phyloP scores from a whole-genome alignment of 1,140 invertebrate genomes.

The Pentalonia nigronervosa region DNA sequence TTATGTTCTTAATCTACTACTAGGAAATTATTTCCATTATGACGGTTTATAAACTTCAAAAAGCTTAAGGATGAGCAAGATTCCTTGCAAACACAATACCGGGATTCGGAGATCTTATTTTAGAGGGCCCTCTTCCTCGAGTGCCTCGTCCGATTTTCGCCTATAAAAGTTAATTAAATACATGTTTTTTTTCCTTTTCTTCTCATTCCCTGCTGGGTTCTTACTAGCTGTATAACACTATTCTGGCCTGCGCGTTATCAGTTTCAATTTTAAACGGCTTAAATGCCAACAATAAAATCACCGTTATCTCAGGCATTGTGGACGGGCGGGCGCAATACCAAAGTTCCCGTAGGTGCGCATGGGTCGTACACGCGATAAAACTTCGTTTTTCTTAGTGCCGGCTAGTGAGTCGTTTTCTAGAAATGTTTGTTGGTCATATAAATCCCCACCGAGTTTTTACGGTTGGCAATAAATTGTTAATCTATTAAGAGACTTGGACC shows the following conservation, averaged over 20 bases:
- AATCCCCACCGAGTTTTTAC: neutral
- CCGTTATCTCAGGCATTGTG: conserved; percentile 29
- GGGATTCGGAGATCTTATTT: conserved; percentile 10
- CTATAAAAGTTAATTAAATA: conserved; percentile 53
- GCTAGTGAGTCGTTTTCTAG: neutral
- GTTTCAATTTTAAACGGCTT: conserved; percentile 55
- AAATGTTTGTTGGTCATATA: conserved; percentile 16
- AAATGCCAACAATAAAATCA: conserved; percentile 37
- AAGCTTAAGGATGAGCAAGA: neutral
- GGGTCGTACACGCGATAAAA: neutral
- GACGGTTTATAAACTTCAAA: neutral
- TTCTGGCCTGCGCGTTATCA: conserved; percentile 26
- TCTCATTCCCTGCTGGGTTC: neutral
- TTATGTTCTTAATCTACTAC: neutral
- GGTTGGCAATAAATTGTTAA: conserved; percentile 41
- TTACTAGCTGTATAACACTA: neutral
- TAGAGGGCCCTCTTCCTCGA: neutral
- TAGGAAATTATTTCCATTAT: neutral
- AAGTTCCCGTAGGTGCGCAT: neutral
- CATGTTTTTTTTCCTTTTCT: neutral
- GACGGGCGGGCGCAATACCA: neutral
- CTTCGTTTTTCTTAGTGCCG: neutral
- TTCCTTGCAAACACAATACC: neutral
- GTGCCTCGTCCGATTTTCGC: neutral
- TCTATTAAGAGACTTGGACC: neutral